These are phyloP conservation scores for Coenonympha arcania DNA, from an alignment of 2,888 invertebrate genomes.

Conservation along the genomic window DNA sequence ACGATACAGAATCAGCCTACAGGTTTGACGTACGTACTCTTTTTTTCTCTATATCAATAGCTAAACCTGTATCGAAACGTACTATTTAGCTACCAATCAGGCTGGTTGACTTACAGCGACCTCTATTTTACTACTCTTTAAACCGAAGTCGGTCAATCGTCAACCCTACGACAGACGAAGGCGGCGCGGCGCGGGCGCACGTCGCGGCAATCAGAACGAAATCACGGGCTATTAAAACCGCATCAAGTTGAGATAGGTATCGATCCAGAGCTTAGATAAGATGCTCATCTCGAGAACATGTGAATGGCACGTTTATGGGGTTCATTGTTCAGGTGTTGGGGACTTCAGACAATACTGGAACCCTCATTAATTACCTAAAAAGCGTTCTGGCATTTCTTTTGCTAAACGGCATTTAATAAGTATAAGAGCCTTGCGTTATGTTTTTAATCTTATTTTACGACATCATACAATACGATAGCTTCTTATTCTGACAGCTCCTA, in stretches of 20 bases:
- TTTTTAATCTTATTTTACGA: too few species aligned
- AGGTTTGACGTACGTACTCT: too few species aligned
- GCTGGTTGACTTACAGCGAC: not conserved
- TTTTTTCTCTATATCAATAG: too few species aligned
- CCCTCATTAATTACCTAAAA: slow-evolving; percentile 3
- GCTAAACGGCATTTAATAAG: too few species aligned
- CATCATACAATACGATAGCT: too few species aligned
- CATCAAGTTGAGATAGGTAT: slow-evolving; percentile 61
- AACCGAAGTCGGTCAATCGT: not conserved
- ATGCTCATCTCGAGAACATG: slow-evolving; percentile 36
- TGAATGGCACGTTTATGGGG: slow-evolving; percentile 16
- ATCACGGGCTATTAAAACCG: slow-evolving; percentile 64
- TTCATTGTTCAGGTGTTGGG: slow-evolving; percentile 19
- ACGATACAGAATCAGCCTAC: too few species aligned
- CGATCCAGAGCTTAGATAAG: slow-evolving; percentile 55
- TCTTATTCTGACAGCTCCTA: too few species aligned
- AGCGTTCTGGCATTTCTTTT: not conserved
- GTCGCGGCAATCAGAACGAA: slow-evolving; percentile 60
- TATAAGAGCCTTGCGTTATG: too few species aligned
- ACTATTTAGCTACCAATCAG: not conserved
- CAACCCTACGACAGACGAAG: slow-evolving; percentile 11
- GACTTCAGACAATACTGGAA: not conserved
- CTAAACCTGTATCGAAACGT: too few species aligned
- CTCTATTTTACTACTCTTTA: not conserved
- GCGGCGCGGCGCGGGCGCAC: slow-evolving; percentile 44